Base-by-base conservation (phyloP, 2,113 vertebrate species). In the Myotis yumanensis region DNA sequence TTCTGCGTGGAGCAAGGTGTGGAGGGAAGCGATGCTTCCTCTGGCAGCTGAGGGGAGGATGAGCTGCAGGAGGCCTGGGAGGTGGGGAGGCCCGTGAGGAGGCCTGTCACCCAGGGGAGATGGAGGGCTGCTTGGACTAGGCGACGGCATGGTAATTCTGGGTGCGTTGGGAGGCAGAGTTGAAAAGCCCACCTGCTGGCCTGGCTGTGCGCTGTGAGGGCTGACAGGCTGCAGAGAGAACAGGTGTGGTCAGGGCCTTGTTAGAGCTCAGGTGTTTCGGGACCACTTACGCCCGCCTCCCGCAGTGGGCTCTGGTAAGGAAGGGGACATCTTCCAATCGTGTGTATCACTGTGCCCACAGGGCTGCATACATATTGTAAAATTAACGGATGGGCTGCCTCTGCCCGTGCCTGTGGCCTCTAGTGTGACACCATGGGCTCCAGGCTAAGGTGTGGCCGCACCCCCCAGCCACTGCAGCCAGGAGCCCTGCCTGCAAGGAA, bases 381-480 rank as follows among this genome's bases (percentile, higher is more conserved):
- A 28, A 30, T 15, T 23, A 46, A 9, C 0, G 1, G 32, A 10
- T 3, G 3, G 20, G 11, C 16, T 0, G 7, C 32, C 57, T 81
- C 43, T 28, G 35, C 25, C 40, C 0, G 1, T 0, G 1, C 22
- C 23, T 4, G 40, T 0, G 30, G 32, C 51, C 43, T 2, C 11
- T 7, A 43, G 48, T 30, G 20, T 48, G 59, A 76, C 23, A 4
- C 23, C 4, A 4, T 1, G 9, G 17, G 18, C 43, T 73, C 52
- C 1, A 11, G 57, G 30, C 48, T 37, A 15, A 48, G 15, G 2
- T 10, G 0, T 9, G 25, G 77, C 30, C 11, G 1, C 4, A 20
- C 16, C 17, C 35, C 23, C 11, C 5, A 6, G 48, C 52, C 43
- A 5, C 2, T 7, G 28, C 22, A 30, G 35, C 25, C 2, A 54